phyloP scores from a whole-genome alignment of 2,113 vertebrate genomes.

The Alaudala cheleensis region DNA sequence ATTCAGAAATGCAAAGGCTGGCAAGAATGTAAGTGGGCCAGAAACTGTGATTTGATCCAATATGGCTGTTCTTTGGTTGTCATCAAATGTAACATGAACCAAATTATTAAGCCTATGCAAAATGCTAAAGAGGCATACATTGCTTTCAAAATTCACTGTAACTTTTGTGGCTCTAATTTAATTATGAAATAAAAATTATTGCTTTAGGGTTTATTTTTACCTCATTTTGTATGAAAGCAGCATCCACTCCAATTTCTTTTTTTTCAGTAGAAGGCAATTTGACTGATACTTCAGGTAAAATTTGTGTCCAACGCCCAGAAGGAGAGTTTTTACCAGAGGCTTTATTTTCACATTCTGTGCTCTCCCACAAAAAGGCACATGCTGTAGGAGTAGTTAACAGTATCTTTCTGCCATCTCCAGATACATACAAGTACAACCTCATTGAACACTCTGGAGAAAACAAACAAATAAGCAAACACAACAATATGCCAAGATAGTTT shows the following conservation, averaged over 20 bases:
- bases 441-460: slow-evolving; percentile 63
- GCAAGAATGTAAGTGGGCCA: neutral
- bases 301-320: slow-evolving; percentile 82
- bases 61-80: neutral
- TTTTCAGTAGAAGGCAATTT: slow-evolving; percentile 80
- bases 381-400: slow-evolving; percentile 77
- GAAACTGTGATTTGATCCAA: neutral
- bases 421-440: slow-evolving; percentile 81
- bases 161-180: neutral
- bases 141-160: neutral
- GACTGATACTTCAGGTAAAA: slow-evolving; percentile 73
- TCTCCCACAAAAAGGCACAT: slow-evolving; percentile 88
- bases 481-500: neutral
- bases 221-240: slow-evolving; percentile 84
- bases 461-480: neutral
- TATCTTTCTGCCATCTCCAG: slow-evolving; percentile 81
- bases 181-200: neutral
- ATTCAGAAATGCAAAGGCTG: neutral
- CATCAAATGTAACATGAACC: neutral
- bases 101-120: neutral
- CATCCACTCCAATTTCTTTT: slow-evolving; percentile 84
- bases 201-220: slow-evolving; percentile 56
- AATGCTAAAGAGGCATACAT: neutral
- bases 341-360: slow-evolving; percentile 64
- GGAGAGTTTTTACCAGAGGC: slow-evolving; percentile 55